Conservation (phyloP, 2,888 invertebrate species). For the Nowickia ferox region DNA sequence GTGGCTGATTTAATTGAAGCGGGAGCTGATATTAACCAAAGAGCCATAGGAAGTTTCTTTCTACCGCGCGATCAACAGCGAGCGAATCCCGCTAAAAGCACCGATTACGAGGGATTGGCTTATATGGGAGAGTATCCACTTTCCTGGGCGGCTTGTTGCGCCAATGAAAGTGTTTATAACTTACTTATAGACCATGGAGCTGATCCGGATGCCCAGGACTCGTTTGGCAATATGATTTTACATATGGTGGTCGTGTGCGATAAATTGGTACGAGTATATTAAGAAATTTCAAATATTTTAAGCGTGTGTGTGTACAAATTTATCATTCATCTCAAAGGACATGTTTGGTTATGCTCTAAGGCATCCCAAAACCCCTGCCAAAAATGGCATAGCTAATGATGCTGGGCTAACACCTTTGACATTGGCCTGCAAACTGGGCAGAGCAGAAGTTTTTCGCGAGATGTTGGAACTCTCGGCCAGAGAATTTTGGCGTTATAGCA, state of each 20-base stretch:
- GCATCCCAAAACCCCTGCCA: slow-evolving; percentile 96
- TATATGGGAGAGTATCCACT: slow-evolving; percentile 98
- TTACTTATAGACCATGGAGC: slow-evolving; percentile 95
- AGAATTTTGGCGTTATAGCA: slow-evolving; percentile 99
- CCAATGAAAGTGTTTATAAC: slow-evolving; percentile 98
- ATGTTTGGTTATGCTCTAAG: slow-evolving; percentile 99
- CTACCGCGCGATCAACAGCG: slow-evolving; percentile 96
- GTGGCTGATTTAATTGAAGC: slow-evolving; percentile 96
- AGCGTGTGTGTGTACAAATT: not conserved
- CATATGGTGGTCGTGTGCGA: slow-evolving; percentile 99
- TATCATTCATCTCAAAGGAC: slow-evolving; percentile 85
- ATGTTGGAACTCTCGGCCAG: slow-evolving; percentile 97
- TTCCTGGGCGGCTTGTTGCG: slow-evolving; percentile 98
- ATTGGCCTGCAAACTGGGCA: slow-evolving; percentile 96
- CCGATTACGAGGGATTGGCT: slow-evolving; percentile 97
- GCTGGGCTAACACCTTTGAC: slow-evolving; percentile 97
- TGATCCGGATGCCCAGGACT: slow-evolving; percentile 97
- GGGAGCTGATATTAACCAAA: slow-evolving; percentile 95
- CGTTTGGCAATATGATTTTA: slow-evolving; percentile 99
- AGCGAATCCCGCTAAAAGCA: slow-evolving; percentile 89
- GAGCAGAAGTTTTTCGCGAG: slow-evolving; percentile 98
- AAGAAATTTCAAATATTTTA: not conserved
- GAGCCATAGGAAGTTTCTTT: slow-evolving; percentile 98
- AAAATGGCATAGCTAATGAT: slow-evolving; percentile 94
- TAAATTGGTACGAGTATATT: slow-evolving; percentile 89